Percentiles rank a stretch among this genome's conserved stretches.
These are phyloP conservation scores for Cheilinus undulatus DNA, from an alignment of 2,113 vertebrate genomes.

Conservation along the genomic window DNA sequence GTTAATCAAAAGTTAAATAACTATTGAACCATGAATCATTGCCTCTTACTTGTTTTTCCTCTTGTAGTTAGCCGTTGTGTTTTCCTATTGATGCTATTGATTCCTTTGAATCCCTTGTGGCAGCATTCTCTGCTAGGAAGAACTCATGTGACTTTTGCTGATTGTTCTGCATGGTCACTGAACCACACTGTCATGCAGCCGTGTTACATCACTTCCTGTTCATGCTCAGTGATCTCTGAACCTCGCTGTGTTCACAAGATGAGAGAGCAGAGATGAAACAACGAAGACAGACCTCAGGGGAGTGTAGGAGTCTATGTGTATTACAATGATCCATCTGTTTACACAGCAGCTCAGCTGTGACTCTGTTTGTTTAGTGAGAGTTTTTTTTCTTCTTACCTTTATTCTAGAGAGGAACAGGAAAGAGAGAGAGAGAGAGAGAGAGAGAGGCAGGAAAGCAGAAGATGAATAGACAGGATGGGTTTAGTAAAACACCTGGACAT, in stretches of 20 bases:
- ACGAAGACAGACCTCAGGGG: neutral
- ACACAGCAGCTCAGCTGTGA: constrained; percentile 17
- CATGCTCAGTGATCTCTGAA: neutral
- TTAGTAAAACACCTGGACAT: too few relatives aligned
- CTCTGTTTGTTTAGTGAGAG: neutral
- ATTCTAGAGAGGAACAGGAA: neutral
- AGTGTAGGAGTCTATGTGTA: neutral
- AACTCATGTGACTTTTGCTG: too few relatives aligned
- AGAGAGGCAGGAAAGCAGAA: too few relatives aligned
- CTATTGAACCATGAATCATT: too few relatives aligned
- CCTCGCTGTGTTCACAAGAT: neutral
- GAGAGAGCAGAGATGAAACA: neutral
- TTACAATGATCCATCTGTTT: constrained; percentile 5
- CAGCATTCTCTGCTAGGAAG: too few relatives aligned
- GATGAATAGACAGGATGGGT: too few relatives aligned
- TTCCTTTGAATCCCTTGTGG: too few relatives aligned
- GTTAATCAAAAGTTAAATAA: too few relatives aligned
- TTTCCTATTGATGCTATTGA: too few relatives aligned
- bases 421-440: neutral
- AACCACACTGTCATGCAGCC: neutral
- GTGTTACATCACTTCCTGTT: constrained; percentile 9
- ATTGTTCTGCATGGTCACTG: neutral
- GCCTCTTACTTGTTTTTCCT: too few relatives aligned
- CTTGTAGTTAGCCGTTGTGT: too few relatives aligned
- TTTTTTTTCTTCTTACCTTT: neutral